These are phyloP conservation scores for Nasua narica DNA, from an alignment of 2,797 vertebrate species.

Conservation along the genomic window DNA sequence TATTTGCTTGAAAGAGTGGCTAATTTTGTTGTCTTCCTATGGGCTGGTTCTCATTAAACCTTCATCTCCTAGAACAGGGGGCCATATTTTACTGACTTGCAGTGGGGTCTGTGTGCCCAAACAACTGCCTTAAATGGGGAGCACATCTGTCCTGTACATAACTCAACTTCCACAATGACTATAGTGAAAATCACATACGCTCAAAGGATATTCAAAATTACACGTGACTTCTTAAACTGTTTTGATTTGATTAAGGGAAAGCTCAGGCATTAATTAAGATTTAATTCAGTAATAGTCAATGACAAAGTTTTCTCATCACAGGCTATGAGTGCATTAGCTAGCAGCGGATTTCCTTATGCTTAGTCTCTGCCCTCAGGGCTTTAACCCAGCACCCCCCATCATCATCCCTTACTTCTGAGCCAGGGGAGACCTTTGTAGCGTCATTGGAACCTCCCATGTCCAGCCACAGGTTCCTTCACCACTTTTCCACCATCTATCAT, in stretches of 20 bases:
- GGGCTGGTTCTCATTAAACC: neutral
- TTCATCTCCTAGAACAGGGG: neutral
- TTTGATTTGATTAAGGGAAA: neutral
- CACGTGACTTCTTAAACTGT: neutral
- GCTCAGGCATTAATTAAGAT: neutral
- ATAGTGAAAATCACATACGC: neutral
- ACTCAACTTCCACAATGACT: neutral
- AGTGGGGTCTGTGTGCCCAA: neutral
- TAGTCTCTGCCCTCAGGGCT: fast-evolving
- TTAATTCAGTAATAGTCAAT: neutral
- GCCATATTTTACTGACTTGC: neutral
- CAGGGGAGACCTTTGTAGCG: neutral
- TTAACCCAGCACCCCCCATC: too few species aligned
- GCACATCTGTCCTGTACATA: neutral
- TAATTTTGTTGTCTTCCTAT: neutral
- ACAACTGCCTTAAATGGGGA: neutral
- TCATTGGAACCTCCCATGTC: fast-evolving
- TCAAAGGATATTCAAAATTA: neutral
- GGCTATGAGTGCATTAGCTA: neutral
- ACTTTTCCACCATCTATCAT: neutral
- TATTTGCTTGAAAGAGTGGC: neutral
- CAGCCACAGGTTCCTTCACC: neutral
- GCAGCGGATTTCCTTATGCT: too few species aligned
- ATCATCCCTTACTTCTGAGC: neutral
- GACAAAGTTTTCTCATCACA: neutral